A percentile compares a stretch with the other conserved stretches of the same genome.
Evolutionary conservation across 1,140 invertebrate genomes (phyloP).

Genomic region (Phymastichus coffea): DNA sequence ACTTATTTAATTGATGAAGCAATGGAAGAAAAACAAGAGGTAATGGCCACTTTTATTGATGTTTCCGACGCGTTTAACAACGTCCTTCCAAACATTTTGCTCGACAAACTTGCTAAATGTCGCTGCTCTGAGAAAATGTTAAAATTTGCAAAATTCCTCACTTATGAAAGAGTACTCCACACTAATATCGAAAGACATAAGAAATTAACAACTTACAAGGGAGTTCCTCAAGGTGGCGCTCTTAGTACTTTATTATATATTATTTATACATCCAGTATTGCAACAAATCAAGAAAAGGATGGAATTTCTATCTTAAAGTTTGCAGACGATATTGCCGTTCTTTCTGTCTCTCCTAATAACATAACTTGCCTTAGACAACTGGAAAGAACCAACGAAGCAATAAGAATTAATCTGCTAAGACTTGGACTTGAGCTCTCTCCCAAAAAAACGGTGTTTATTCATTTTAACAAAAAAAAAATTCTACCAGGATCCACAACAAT

Average conservation of each 20-base stretch:
- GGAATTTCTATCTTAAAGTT: no score
- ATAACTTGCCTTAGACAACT: no score
- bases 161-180: not conserved
- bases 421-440: no score
- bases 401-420: no score
- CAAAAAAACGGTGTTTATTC: no score
- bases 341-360: no score
- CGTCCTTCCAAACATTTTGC: conserved; percentile 13
- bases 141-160: conserved; percentile 3
- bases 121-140: conserved; percentile 2
- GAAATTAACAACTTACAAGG: not conserved
- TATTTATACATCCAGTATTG: not conserved
- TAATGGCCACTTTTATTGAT: conserved; percentile 17
- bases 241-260: conserved; percentile 8
- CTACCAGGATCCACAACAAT: no score
- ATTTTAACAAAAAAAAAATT: no score
- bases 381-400: no score
- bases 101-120: not conserved
- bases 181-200: not conserved
- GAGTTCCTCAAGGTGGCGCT: not conserved
- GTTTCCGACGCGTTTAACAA: conserved; percentile 28
- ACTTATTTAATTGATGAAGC: conserved; percentile 10
- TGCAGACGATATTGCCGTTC: no score
- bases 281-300: not conserved
- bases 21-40: not conserved